Conservation (phyloP, 1,140 invertebrate species). For the Zaprionus ornatus region DNA sequence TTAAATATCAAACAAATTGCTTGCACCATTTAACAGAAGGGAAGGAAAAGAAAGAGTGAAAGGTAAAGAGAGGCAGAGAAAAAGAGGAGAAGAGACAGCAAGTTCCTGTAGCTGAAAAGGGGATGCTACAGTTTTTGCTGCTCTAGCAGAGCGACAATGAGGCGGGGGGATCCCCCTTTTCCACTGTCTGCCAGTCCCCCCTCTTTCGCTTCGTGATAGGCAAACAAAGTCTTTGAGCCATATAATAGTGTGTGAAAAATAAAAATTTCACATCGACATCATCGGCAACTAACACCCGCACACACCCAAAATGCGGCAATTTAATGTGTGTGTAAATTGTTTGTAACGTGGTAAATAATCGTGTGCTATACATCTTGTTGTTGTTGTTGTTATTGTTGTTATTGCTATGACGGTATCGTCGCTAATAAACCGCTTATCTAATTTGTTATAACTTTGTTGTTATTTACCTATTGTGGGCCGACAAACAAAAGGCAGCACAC, state of each 20-base stretch:
- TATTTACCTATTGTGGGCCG: constrained; percentile 60
- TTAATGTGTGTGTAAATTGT: constrained; percentile 32
- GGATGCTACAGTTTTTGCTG: neutral
- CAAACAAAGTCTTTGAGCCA: constrained; percentile 25
- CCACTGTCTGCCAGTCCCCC: neutral
- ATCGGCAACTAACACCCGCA: constrained; percentile 6
- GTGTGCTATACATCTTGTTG: constrained; percentile 13
- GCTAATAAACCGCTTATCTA: constrained; percentile 76
- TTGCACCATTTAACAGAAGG: constrained; percentile 25
- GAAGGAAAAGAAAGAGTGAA: neutral
- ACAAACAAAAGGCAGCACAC: constrained; percentile 47
- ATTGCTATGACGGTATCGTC: constrained; percentile 45
- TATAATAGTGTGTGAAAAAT: constrained; percentile 43
- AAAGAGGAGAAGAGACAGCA: neutral
- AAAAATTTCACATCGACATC: constrained; percentile 34
- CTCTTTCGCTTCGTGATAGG: neutral
- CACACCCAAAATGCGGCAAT: constrained; percentile 5
- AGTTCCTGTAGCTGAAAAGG: neutral
- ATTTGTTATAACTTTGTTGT: constrained; percentile 68
- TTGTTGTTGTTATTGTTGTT: constrained; percentile 23
- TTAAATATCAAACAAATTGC: constrained; percentile 35
- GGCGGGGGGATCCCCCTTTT: neutral
- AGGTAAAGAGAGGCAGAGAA: neutral
- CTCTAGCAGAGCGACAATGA: neutral
- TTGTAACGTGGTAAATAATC: constrained; percentile 47